Conservation (phyloP, 1,140 invertebrate species). For the Lasioglossum baleicum region DNA sequence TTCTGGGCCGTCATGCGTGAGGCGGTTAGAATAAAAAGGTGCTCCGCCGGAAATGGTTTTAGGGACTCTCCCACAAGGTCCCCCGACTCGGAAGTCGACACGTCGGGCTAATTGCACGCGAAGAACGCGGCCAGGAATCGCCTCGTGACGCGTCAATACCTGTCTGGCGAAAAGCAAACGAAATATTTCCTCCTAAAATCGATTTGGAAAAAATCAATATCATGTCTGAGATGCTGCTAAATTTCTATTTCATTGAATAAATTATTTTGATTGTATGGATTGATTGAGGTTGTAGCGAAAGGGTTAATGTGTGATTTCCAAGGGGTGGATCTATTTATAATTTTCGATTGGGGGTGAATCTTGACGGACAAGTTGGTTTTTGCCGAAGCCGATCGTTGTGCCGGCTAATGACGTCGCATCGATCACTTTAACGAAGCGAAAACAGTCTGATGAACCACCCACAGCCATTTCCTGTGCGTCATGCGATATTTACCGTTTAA, state of each 20-base stretch:
- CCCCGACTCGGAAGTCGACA: conserved; percentile 73
- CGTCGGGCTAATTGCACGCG: conserved; percentile 73
- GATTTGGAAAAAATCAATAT: too few relatives aligned
- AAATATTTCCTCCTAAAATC: not conserved
- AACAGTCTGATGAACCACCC: conserved; percentile 52
- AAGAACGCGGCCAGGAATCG: conserved; percentile 62
- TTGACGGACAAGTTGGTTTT: not conserved
- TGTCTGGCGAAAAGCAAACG: not conserved
- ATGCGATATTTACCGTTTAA: conserved; percentile 68
- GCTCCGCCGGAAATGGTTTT: conserved; percentile 76
- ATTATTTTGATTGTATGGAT: too few relatives aligned
- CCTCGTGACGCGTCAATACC: conserved; percentile 4
- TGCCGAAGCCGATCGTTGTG: conserved; percentile 33
- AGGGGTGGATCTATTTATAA: not conserved
- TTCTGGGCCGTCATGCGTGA: conserved; percentile 72
- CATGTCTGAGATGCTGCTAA: too few relatives aligned
- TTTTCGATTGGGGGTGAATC: not conserved
- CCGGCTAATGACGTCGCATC: conserved; percentile 28
- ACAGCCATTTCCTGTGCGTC: conserved; percentile 66
- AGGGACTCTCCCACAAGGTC: conserved; percentile 66
- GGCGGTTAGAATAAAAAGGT: conserved; percentile 68
- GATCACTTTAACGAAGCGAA: conserved; percentile 45
- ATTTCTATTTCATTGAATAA: too few relatives aligned
- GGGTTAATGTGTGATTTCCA: not conserved
- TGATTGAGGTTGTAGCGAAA: too few relatives aligned